phyloP scores from a whole-genome alignment of 2,888 invertebrate species.

The Orthosia cruda region DNA sequence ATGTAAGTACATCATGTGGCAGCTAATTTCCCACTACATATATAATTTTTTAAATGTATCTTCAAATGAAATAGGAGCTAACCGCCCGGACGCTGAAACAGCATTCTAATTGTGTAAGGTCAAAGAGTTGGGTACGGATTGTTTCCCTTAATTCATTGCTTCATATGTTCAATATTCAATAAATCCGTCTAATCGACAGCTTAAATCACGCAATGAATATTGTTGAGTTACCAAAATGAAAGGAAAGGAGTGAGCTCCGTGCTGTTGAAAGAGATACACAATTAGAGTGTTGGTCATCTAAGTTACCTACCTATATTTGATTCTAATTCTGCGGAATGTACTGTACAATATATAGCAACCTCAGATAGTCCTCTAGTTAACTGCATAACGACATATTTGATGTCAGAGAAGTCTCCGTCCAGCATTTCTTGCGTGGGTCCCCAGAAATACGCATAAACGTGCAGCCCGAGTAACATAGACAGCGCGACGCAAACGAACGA shows the following conservation, averaged over 20 bases:
- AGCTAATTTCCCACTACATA: neutral
- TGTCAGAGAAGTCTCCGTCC: constrained; percentile 82
- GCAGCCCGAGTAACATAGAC: constrained; percentile 82
- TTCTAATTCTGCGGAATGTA: neutral
- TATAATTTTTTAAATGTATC: neutral
- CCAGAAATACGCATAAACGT: constrained; percentile 82
- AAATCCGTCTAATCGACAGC: too few species aligned
- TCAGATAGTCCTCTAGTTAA: constrained; percentile 84
- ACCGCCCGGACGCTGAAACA: neutral
- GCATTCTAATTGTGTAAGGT: too few species aligned
- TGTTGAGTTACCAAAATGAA: too few species aligned
- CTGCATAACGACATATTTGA: constrained; percentile 86
- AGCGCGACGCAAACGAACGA: constrained; percentile 83
- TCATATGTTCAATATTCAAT: too few species aligned
- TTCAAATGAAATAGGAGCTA: neutral
- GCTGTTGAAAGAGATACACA: too few species aligned
- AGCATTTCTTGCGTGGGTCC: constrained; percentile 75
- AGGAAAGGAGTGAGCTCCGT: too few species aligned
- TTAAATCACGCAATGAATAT: too few species aligned
- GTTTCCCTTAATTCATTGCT: too few species aligned
- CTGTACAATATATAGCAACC: constrained; percentile 68
- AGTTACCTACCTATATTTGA: neutral
- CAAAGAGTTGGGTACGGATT: too few species aligned
- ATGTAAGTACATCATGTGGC: neutral
- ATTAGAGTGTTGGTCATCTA: too few species aligned